These are phyloP conservation scores for Amphiura filiformis DNA, from an alignment of 35 echinoderm and acorn worm genomes.

Conservation along the genomic window DNA sequence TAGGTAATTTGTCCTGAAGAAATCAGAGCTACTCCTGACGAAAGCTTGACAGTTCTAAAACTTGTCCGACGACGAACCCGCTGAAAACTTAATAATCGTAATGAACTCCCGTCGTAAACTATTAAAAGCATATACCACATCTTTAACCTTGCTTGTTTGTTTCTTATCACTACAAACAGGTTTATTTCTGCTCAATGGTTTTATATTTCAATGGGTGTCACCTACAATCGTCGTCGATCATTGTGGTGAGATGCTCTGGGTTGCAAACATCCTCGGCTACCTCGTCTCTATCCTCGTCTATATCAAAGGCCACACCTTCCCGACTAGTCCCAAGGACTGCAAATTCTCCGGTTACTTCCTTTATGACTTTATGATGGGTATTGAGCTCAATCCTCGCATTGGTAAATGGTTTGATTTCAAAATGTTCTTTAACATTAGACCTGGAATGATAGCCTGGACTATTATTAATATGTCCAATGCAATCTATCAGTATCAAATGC, in stretches of 20 bases:
- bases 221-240: slow-evolving; percentile 62
- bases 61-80: no score
- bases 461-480: slow-evolving; percentile 73
- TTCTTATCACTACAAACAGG: not conserved
- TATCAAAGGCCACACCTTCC: slow-evolving; percentile 65
- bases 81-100: no score
- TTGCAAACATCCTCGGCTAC: slow-evolving; percentile 54
- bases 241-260: slow-evolving; percentile 46
- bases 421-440: slow-evolving; percentile 69
- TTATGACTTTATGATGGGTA: slow-evolving; percentile 75
- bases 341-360: slow-evolving; percentile 58
- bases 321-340: slow-evolving; percentile 36
- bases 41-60: no score
- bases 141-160: not conserved
- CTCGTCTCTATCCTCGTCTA: slow-evolving; percentile 35
- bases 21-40: no score
- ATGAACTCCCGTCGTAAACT: no score
- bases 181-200: slow-evolving; percentile 54
- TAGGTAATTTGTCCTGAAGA: no score
- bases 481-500: slow-evolving; percentile 53
- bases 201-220: slow-evolving; percentile 64
- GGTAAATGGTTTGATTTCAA: slow-evolving; percentile 80
- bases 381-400: slow-evolving; percentile 72
- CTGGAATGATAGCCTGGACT: slow-evolving; percentile 67
- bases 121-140: not conserved